Base-by-base conservation (phyloP, 2,797 vertebrate species). In the Oreortyx pictus region DNA sequence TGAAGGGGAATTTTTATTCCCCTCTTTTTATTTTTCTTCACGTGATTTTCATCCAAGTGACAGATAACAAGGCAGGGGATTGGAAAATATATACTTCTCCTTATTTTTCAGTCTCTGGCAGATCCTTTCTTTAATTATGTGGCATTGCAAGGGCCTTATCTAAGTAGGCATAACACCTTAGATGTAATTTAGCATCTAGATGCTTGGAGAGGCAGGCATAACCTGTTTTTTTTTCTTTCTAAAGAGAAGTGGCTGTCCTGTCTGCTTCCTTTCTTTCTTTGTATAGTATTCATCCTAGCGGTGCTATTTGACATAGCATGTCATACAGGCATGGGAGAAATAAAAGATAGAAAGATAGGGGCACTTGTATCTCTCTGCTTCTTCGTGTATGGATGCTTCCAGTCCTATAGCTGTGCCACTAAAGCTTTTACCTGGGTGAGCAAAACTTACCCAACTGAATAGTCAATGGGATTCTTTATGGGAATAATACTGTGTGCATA, bases 31-130 rank as follows among this genome's bases (percentile, higher is more conserved):
- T 47, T 84, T 91, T 95, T 84, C 77, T 86, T 61, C 41, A 20
- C 70, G 46, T 31, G 18, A 82, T 94, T 96, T 91, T 60, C 67
- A 93, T 86, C 89, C 93, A 95, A 90, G 93, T 95, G 82, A 83
- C 79, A 95, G 95, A 95, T 92, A 94, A 89, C 56, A 73, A 86
- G 77, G 84, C 91, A 86, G 78, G 65, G 83, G 80, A 90, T 93
- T 91, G 93, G 59, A 91, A 96, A 92, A 90, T 71, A 87, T 59
- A 39, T 89, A 83, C 65, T 88, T 83, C 49, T 94, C 37, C 49
- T 78, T 62, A 80, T 95, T 95, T 92, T 84, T 81, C 90, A 84
- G 71, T 44, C 80, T 81, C 24, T 61, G 54, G 76, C 87, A 89
- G 76, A 66, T 76, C 60, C 47, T 93, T 68, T 93, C 82, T 92